Percentiles rank a stretch among this genome's conserved stretches.
These are phyloP conservation scores for Ctenodactylus gundi DNA, from an alignment of 2,113 vertebrate genomes.

Conservation along the genomic window DNA sequence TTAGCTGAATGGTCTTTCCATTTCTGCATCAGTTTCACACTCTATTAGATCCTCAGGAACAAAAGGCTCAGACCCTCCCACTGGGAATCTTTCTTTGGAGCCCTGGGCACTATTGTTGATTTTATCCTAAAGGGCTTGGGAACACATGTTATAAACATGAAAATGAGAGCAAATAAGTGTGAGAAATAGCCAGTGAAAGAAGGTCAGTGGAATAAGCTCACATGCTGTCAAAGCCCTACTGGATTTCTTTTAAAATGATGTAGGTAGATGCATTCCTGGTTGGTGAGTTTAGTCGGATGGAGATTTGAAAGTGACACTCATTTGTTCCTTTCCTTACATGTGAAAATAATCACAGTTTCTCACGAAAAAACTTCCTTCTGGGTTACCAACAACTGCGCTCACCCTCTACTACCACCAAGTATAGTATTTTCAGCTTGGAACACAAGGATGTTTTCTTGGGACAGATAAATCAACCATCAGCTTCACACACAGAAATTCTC, in stretches of 20 bases:
- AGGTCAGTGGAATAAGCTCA: slow-evolving; percentile 36
- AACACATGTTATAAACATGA: slow-evolving; percentile 71
- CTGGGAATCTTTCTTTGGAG: slow-evolving; percentile 58
- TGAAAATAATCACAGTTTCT: slow-evolving; percentile 55
- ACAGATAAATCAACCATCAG: slow-evolving; percentile 45
- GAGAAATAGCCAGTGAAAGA: slow-evolving; percentile 66
- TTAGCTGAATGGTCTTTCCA: slow-evolving; percentile 59
- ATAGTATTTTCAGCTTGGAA: slow-evolving; percentile 43
- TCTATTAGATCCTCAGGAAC: slow-evolving; percentile 56
- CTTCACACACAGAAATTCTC: slow-evolving; percentile 42
- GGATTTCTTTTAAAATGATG: slow-evolving; percentile 35
- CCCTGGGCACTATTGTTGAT: slow-evolving; percentile 70
- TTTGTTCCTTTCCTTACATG: slow-evolving; percentile 42
- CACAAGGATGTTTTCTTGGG: slow-evolving; percentile 60
- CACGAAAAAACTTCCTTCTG: neutral
- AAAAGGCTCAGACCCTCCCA: slow-evolving; percentile 68
- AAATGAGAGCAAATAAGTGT: slow-evolving; percentile 74
- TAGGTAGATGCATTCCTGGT: slow-evolving; percentile 56
- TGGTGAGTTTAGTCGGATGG: slow-evolving; percentile 32
- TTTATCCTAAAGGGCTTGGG: slow-evolving; percentile 74
- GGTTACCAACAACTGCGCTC: slow-evolving; percentile 14
- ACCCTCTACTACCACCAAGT: slow-evolving; percentile 34
- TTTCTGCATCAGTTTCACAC: slow-evolving; percentile 56
- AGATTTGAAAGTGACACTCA: slow-evolving; percentile 46
- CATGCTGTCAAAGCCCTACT: neutral